phyloP scores from a whole-genome alignment of 2,888 invertebrate genomes.

The Nezara viridula region DNA sequence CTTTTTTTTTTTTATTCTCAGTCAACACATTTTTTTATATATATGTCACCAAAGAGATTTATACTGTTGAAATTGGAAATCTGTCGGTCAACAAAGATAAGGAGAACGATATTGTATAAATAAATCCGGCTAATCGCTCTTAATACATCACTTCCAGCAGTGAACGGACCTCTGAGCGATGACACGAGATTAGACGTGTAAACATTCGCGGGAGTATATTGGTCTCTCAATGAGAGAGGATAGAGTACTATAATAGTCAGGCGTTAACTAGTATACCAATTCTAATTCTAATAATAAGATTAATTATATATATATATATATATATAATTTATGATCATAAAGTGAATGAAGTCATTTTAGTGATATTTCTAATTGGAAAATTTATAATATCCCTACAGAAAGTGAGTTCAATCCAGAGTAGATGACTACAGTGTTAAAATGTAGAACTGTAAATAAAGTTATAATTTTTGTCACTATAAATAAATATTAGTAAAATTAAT shows the following conservation, averaged over 20 bases:
- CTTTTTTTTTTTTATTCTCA: neutral
- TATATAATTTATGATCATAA: too few species aligned
- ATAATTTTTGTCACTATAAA: too few species aligned
- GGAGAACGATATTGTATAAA: constrained; percentile 21
- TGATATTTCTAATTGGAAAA: too few species aligned
- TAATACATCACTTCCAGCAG: constrained; percentile 52
- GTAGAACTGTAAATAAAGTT: too few species aligned
- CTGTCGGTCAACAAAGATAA: constrained; percentile 36
- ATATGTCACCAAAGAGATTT: constrained; percentile 43
- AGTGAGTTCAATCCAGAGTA: too few species aligned
- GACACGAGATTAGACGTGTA: neutral
- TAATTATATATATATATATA: too few species aligned
- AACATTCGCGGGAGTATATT: neutral
- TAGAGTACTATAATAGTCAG: neutral
- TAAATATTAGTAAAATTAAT: too few species aligned
- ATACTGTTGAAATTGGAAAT: constrained; percentile 45
- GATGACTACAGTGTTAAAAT: too few species aligned
- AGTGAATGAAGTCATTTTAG: too few species aligned
- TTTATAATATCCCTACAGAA: too few species aligned
- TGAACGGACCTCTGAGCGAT: constrained; percentile 12
- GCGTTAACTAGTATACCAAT: neutral
- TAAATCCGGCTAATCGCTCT: constrained; percentile 50
- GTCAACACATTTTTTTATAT: constrained; percentile 16
- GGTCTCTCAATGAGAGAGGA: neutral
- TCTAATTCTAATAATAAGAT: too few species aligned